These are phyloP conservation scores for Pristionchus arcanus DNA, from an alignment of 2,888 invertebrate species.

Conservation along the genomic window DNA sequence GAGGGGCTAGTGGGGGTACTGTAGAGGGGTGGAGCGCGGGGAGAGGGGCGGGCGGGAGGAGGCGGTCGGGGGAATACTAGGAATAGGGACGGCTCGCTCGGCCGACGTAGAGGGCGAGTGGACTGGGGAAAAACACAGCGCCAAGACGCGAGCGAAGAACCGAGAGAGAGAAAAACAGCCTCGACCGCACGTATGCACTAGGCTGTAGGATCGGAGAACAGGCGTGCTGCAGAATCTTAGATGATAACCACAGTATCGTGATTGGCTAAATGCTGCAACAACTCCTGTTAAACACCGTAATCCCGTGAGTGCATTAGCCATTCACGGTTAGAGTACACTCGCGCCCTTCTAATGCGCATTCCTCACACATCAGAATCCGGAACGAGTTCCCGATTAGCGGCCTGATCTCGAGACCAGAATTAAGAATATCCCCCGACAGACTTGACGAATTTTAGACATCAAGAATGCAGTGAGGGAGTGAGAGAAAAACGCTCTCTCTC, in stretches of 20 bases:
- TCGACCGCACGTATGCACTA: not conserved
- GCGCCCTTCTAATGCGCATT: not conserved
- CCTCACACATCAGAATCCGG: not conserved
- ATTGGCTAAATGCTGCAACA: too few species aligned
- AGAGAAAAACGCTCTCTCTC: not conserved
- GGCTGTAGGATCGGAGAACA: not conserved
- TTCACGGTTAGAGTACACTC: too few species aligned
- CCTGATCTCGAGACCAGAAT: not conserved
- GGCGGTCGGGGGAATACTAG: constrained; percentile 2
- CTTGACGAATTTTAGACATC: not conserved
- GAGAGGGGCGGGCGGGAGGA: not conserved
- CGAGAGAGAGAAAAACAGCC: constrained; percentile 16
- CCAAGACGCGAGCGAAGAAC: not conserved
- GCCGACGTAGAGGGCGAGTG: not conserved
- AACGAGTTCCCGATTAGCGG: not conserved
- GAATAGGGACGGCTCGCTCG: not conserved
- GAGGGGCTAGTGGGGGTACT: not conserved
- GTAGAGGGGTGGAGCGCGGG: not conserved
- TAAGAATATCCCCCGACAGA: not conserved
- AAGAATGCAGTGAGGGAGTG: not conserved
- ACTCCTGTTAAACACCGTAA: too few species aligned
- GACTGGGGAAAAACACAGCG: constrained; percentile 22
- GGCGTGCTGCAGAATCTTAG: not conserved
- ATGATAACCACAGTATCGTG: not conserved
- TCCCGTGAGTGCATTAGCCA: not conserved